These are phyloP conservation scores for Anthrax anthrax DNA, from an alignment of 2,888 invertebrate genomes.

Conservation along the genomic window DNA sequence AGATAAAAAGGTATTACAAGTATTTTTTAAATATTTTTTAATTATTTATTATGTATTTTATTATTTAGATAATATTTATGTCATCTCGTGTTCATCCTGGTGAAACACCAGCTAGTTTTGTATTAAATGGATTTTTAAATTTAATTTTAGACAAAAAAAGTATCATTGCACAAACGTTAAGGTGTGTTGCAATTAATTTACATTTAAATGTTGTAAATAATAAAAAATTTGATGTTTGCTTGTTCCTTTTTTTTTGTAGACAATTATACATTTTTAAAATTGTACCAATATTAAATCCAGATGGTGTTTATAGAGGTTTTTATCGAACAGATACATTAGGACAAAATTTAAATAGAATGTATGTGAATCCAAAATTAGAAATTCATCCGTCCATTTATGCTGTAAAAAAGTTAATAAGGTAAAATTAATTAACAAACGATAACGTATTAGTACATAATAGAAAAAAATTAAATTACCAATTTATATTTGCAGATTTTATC, in stretches of 20 bases:
- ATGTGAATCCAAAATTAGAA: conserved; percentile 57
- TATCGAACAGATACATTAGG: conserved; percentile 78
- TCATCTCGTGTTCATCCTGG: conserved; percentile 86
- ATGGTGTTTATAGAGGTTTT: conserved; percentile 75
- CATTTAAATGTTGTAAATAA: too few species aligned
- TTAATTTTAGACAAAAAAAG: conserved; percentile 61
- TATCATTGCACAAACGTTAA: conserved; percentile 53
- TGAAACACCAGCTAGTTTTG: conserved; percentile 82
- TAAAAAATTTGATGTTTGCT: too few species aligned
- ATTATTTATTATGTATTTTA: conserved; percentile 1
- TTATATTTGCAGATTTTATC: conserved; percentile 48
- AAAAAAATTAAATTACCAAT: too few species aligned
- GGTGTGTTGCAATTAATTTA: too few species aligned
- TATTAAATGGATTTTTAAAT: conserved; percentile 76
- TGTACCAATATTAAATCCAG: conserved; percentile 83
- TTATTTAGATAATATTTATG: conserved; percentile 69
- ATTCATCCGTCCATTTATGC: conserved; percentile 78
- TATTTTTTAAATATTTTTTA: too few species aligned
- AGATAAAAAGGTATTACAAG: conserved; percentile 51
- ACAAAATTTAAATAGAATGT: conserved; percentile 76
- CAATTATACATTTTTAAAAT: conserved; percentile 74
- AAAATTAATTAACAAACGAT: conserved; percentile 1
- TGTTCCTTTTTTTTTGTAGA: conserved; percentile 9
- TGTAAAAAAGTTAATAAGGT: conserved; percentile 60
- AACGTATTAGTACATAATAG: not conserved